Evolutionary conservation across 2,888 invertebrate species (phyloP).

Genomic region (Nephrotoma flavescens): DNA sequence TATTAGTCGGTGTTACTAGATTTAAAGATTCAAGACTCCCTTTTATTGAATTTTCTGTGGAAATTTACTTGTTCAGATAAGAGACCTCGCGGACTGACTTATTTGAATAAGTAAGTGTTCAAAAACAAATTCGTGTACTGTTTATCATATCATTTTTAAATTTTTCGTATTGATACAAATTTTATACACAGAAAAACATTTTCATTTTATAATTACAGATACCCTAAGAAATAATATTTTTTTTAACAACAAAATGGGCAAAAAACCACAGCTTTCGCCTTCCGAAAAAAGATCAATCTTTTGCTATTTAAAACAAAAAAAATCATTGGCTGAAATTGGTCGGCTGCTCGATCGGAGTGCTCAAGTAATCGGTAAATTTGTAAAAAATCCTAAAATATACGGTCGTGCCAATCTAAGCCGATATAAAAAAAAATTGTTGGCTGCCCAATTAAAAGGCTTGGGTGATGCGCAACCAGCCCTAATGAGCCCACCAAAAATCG

Average conservation of each 20-base stretch:
- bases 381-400: neutral
- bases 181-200: too few relatives aligned
- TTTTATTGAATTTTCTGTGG: too few relatives aligned
- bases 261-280: neutral
- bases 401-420: neutral
- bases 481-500: neutral
- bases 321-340: neutral
- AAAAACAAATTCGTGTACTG: too few relatives aligned
- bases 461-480: neutral
- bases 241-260: neutral
- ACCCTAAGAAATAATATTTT: too few relatives aligned
- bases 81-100: too few relatives aligned
- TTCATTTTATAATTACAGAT: too few relatives aligned
- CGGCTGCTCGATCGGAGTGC: neutral
- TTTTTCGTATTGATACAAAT: too few relatives aligned
- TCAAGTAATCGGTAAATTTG: neutral
- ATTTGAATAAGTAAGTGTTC: too few relatives aligned
- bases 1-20: too few relatives aligned
- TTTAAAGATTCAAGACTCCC: too few relatives aligned
- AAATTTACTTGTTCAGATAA: too few relatives aligned
- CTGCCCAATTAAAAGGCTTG: neutral
- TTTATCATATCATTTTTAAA: too few relatives aligned
- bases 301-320: neutral
- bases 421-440: neutral
- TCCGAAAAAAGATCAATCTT: neutral